Percentiles rank a stretch among this genome's conserved stretches.
phyloP scores from a whole-genome alignment of 1,140 invertebrate species.

The Ips typographus region DNA sequence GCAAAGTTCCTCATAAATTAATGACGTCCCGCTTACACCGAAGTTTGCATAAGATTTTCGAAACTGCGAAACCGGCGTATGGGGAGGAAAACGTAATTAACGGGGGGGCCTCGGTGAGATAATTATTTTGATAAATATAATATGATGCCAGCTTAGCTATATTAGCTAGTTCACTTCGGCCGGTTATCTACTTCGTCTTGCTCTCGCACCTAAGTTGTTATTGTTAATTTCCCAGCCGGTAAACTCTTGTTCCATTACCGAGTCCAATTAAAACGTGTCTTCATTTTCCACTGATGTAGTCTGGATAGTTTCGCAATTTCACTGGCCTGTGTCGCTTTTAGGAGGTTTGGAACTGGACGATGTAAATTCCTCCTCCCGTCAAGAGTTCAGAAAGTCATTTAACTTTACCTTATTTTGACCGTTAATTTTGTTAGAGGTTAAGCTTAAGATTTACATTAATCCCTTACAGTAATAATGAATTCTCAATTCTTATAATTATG shows the following conservation, averaged over 20 bases:
- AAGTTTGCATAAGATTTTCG: slow-evolving; percentile 11
- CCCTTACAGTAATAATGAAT: no score
- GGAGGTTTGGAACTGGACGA: no score
- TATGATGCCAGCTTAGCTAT: slow-evolving; percentile 5
- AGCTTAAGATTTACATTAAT: no score
- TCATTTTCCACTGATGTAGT: neutral
- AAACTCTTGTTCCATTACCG: neutral
- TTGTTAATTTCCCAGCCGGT: slow-evolving; percentile 12
- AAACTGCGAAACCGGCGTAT: slow-evolving; percentile 8
- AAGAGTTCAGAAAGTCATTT: no score
- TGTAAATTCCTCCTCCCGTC: no score
- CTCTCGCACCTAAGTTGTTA: slow-evolving; percentile 1
- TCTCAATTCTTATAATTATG: no score
- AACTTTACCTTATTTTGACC: no score
- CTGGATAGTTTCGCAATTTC: no score
- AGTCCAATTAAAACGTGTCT: slow-evolving; percentile 2
- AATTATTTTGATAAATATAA: slow-evolving; percentile 17
- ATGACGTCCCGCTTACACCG: slow-evolving; percentile 7
- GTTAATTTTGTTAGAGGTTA: no score
- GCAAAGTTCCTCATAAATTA: slow-evolving; percentile 13
- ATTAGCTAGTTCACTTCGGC: slow-evolving; percentile 1
- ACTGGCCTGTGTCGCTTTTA: no score
- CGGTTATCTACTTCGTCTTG: slow-evolving; percentile 1
- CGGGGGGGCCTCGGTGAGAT: slow-evolving; percentile 10
- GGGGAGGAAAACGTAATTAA: slow-evolving; percentile 7